These are phyloP conservation scores for Moxostoma hubbsi DNA, from an alignment of 2,797 vertebrate genomes.

Conservation along the genomic window DNA sequence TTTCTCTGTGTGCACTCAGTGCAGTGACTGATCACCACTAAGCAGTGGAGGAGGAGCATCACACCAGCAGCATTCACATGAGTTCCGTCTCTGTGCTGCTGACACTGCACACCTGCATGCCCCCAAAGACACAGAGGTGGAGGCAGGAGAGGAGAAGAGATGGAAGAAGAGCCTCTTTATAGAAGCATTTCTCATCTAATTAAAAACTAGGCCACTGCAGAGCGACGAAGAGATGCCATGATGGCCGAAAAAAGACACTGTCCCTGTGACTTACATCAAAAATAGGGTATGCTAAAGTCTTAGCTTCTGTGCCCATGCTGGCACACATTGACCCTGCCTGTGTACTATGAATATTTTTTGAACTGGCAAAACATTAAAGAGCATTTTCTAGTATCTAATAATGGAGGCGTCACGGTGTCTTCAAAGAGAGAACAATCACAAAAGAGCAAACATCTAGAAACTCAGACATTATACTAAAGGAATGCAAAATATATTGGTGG, in stretches of 20 bases:
- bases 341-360: neutral
- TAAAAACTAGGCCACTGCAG: conserved; percentile 59
- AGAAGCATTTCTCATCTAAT: conserved; percentile 42
- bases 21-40: conserved; percentile 61
- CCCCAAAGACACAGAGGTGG: conserved; percentile 54
- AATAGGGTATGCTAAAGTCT: conserved; percentile 37
- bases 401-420: neutral
- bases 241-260: conserved; percentile 52
- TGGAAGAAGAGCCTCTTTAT: conserved; percentile 41
- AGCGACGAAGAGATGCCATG: conserved; percentile 35
- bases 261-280: conserved; percentile 53
- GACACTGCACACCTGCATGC: conserved; percentile 75
- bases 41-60: conserved; percentile 32
- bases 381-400: neutral
- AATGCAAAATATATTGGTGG: neutral
- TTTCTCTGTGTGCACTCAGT: conserved; percentile 19
- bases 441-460: neutral
- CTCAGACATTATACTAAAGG: neutral
- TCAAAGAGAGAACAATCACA: neutral
- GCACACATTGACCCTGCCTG: neutral
- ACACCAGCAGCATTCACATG: conserved; percentile 47
- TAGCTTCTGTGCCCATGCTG: neutral
- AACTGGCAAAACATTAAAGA: neutral
- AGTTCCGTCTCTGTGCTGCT: conserved; percentile 66
- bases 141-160: conserved; percentile 25